These are phyloP conservation scores for Pantherophis alleghaniensis DNA, from an alignment of 2,797 vertebrate species.

Conservation along the genomic window DNA sequence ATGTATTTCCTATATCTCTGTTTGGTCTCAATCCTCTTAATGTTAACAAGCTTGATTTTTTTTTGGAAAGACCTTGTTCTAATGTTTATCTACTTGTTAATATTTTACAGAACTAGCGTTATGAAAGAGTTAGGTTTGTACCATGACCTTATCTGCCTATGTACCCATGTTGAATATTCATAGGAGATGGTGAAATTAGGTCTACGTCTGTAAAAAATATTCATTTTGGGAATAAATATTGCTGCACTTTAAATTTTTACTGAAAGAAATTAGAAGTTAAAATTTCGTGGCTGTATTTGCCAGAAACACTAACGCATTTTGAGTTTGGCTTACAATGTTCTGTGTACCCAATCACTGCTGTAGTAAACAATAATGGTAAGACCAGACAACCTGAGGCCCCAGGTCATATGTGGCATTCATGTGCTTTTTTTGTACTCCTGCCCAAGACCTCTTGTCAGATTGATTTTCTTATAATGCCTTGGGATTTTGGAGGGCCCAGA, in stretches of 20 bases:
- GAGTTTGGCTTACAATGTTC: background rate
- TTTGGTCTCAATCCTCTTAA: slow-evolving; percentile 18
- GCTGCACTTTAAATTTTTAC: background rate
- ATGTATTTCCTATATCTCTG: slow-evolving; percentile 6
- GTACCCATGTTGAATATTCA: slow-evolving; percentile 31
- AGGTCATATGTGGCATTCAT: background rate
- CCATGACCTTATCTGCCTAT: slow-evolving; percentile 45
- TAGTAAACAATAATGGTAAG: background rate
- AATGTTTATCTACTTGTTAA: slow-evolving; percentile 78
- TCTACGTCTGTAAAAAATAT: background rate
- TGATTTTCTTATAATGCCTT: background rate
- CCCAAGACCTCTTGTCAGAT: background rate
- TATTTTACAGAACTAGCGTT: slow-evolving; percentile 70
- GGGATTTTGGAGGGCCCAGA: background rate
- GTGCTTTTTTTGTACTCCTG: background rate
- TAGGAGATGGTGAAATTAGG: slow-evolving; percentile 6
- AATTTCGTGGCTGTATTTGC: background rate
- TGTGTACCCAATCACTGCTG: background rate
- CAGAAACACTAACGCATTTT: background rate
- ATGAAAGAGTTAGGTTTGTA: slow-evolving; percentile 50
- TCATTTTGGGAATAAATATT: background rate
- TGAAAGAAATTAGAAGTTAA: background rate
- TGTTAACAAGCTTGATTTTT: slow-evolving; percentile 54
- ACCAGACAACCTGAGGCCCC: background rate
- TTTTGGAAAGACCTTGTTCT: slow-evolving; percentile 25